These are phyloP conservation scores for Nymphicus hollandicus DNA, from an alignment of 2,113 vertebrate genomes.

Conservation along the genomic window DNA sequence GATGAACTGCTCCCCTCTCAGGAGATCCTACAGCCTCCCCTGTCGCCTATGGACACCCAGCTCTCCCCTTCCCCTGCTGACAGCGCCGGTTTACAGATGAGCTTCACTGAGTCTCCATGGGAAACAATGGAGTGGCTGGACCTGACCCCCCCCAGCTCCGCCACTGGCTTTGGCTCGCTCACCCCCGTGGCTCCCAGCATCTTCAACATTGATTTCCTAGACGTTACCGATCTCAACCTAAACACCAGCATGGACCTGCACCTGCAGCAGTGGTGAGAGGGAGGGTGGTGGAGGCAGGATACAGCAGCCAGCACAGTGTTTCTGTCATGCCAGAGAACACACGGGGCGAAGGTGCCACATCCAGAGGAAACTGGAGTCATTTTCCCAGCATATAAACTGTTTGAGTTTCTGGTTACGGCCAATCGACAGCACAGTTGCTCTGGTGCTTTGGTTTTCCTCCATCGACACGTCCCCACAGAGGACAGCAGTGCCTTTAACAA, in stretches of 20 bases:
- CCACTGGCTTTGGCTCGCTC: constrained; percentile 80
- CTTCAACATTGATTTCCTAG: constrained; percentile 95
- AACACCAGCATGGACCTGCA: constrained; percentile 96
- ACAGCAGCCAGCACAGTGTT: not conserved
- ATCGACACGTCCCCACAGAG: not conserved
- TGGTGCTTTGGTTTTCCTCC: not conserved
- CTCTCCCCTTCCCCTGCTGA: constrained; percentile 80
- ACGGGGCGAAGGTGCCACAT: not conserved
- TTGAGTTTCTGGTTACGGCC: not conserved
- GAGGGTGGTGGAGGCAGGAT: not conserved
- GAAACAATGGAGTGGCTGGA: constrained; percentile 98
- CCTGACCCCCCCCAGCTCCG: constrained; percentile 89
- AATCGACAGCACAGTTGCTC: not conserved
- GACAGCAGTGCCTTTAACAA: constrained; percentile 8
- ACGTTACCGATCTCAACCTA: constrained; percentile 91
- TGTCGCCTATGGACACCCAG: constrained; percentile 84
- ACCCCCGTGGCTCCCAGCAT: constrained; percentile 84
- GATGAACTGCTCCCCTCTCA: constrained; percentile 85
- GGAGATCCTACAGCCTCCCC: constrained; percentile 86
- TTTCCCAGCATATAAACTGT: not conserved
- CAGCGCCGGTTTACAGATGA: constrained; percentile 84
- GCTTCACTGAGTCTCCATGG: constrained; percentile 92
- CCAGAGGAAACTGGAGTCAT: constrained; percentile 40
- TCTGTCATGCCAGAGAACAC: not conserved
- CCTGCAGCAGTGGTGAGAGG: constrained; percentile 92